Conservation (phyloP, 2,113 vertebrate species). For the Colistium nudipinnis region DNA sequence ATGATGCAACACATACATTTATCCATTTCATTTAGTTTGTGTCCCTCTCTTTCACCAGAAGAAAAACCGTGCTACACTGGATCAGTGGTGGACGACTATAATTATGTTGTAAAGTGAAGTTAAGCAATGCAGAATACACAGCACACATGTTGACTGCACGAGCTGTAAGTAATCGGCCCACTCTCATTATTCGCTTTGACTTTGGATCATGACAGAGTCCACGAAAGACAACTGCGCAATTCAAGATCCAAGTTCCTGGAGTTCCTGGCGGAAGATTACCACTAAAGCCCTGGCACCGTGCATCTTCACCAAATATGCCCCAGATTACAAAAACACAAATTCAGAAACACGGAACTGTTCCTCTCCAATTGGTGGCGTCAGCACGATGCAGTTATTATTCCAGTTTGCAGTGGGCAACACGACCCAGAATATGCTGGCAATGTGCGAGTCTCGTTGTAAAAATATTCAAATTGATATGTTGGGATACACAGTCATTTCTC, state of each 20-base stretch:
- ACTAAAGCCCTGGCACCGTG: conserved; percentile 40
- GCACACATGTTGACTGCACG: conserved; percentile 29
- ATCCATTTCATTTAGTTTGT: not conserved
- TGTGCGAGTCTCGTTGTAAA: conserved; percentile 1
- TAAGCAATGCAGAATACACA: conserved; percentile 24
- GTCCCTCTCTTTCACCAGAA: conserved; percentile 7
- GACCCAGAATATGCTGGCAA: not conserved
- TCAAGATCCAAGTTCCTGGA: conserved; percentile 24
- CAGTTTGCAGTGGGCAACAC: not conserved
- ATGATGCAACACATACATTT: conserved; percentile 24
- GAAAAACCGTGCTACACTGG: not conserved
- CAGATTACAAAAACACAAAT: conserved; percentile 23
- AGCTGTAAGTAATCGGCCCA: conserved; percentile 25
- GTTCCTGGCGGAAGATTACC: conserved; percentile 22
- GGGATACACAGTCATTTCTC: not conserved
- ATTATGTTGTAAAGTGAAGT: conserved; percentile 43
- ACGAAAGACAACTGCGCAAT: conserved; percentile 42
- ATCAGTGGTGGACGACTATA: conserved; percentile 12
- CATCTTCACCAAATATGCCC: conserved; percentile 10
- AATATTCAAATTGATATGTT: conserved; percentile 22
- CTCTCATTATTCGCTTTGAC: conserved; percentile 58
- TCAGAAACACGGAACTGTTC: not conserved
- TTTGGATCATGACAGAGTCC: conserved; percentile 59
- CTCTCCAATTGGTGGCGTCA: conserved; percentile 7
- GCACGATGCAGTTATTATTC: too few species aligned